A percentile compares a stretch with the other conserved stretches of the same genome.
Evolutionary conservation across 2,113 vertebrate species (phyloP).

Genomic region (Sarotherodon lohbergeri): DNA sequence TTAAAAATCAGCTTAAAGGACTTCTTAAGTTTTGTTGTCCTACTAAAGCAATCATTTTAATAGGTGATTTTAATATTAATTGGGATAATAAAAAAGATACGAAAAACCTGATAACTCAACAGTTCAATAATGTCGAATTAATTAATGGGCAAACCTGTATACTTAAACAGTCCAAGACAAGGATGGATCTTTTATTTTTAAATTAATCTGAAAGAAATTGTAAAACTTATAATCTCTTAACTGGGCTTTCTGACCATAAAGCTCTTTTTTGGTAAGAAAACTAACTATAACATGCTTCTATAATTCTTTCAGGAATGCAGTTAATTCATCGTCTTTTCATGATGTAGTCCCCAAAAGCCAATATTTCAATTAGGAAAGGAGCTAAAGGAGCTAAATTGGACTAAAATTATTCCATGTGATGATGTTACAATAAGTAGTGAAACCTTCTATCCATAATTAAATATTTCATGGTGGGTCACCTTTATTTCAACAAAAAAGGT

Average conservation of each 20-base stretch:
- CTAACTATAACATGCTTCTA: not conserved
- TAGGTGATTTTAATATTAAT: not conserved
- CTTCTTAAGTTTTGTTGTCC: no score
- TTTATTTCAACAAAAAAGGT: not conserved
- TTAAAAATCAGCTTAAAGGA: no score
- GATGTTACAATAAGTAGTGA: not conserved
- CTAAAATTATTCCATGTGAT: not conserved
- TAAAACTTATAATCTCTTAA: not conserved
- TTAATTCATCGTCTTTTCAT: not conserved
- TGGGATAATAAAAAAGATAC: not conserved
- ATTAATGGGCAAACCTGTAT: not conserved
- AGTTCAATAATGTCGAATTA: not conserved
- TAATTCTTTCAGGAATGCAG: not conserved
- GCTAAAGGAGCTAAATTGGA: not conserved
- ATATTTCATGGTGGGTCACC: not conserved
- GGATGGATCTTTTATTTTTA: not conserved
- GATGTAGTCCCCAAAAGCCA: not conserved
- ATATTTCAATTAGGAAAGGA: not conserved
- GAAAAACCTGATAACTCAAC: not conserved
- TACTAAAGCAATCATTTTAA: no score
- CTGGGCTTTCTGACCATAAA: fast-evolving
- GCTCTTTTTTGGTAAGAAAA: not conserved
- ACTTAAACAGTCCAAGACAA: not conserved
- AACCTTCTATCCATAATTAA: not conserved
- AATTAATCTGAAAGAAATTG: not conserved